Percentiles rank a stretch among this genome's conserved stretches.
phyloP scores from a whole-genome alignment of 1,140 invertebrate genomes.

The Drosophila sturtevanti region DNA sequence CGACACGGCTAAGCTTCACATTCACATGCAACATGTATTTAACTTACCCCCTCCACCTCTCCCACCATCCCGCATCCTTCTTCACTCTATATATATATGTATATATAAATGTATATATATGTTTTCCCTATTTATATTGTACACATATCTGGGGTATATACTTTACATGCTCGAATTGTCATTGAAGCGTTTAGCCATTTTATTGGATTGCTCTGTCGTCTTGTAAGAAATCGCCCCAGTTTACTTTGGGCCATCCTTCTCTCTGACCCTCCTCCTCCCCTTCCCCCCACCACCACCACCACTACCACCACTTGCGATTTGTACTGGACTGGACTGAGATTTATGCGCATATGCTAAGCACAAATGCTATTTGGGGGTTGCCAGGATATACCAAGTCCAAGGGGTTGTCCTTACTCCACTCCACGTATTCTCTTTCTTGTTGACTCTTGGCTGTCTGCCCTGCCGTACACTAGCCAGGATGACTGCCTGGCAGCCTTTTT shows the following conservation, averaged over 20 bases:
- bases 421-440: conserved; percentile 9
- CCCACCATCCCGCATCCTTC: conserved; percentile 2
- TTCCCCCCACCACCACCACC: too few species aligned
- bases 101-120: too few species aligned
- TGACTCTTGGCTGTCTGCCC: conserved; percentile 33
- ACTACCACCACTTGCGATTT: not conserved
- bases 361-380: conserved; percentile 56
- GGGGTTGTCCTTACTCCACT: conserved; percentile 44
- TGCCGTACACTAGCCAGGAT: not conserved
- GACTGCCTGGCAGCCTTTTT: conserved; percentile 10
- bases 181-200: conserved; percentile 81
- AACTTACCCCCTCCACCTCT: conserved; percentile 34
- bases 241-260: conserved; percentile 9
- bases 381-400: conserved; percentile 31
- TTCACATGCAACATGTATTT: conserved; percentile 76
- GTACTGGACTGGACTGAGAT: conserved; percentile 54
- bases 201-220: conserved; percentile 73
- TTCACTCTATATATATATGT: not conserved
- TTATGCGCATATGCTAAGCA: conserved; percentile 80
- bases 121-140: conserved; percentile 7
- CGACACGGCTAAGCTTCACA: conserved; percentile 73
- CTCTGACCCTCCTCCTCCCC: not conserved
- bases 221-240: conserved; percentile 60
- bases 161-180: conserved; percentile 80
- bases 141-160: conserved; percentile 18